Conservation (phyloP, 2,888 invertebrate species). For the Mesorhabditis spiculigera region DNA sequence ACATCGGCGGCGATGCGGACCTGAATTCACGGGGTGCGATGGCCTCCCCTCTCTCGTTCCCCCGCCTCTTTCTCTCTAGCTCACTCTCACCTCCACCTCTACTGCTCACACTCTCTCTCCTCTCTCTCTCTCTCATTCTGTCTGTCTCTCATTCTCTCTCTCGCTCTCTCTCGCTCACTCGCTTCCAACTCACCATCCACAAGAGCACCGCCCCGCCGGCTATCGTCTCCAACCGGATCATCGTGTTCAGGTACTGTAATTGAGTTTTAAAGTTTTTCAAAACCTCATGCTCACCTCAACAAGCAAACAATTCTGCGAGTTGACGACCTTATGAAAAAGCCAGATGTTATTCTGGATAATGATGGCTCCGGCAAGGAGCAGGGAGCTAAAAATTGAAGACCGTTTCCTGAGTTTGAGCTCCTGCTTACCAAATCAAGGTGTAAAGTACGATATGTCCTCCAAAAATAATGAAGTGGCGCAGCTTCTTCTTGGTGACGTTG, state of each 20-base stretch:
- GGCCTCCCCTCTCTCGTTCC: neutral
- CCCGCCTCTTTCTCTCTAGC: too few relatives aligned
- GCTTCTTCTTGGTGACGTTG: conserved; percentile 26
- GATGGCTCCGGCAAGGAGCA: conserved; percentile 30
- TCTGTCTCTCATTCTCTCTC: too few relatives aligned
- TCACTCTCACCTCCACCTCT: too few relatives aligned
- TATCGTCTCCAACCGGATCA: conserved; percentile 35
- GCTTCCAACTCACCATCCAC: conserved; percentile 19
- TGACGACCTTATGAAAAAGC: conserved; percentile 25
- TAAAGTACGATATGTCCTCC: conserved; percentile 38
- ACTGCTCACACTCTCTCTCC: too few relatives aligned
- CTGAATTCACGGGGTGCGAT: conserved; percentile 8
- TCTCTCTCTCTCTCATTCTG: neutral
- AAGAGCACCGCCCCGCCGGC: conserved; percentile 41
- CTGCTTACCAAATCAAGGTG: conserved; percentile 17
- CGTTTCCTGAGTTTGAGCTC: neutral
- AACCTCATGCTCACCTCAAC: conserved; percentile 21
- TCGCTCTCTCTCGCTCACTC: too few relatives aligned
- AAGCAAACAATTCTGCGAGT: conserved; percentile 32
- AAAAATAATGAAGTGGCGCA: conserved; percentile 33
- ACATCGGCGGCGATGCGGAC: conserved; percentile 42
- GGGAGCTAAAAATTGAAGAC: conserved; percentile 15
- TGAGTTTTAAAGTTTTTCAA: neutral
- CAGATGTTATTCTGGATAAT: conserved; percentile 29
- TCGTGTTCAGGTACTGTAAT: conserved; percentile 37